Evolutionary conservation across 1,140 invertebrate species (phyloP), one percentile per base, ranked within the genome.

Genomic region (Meloidogyne chitwoodi): DNA sequence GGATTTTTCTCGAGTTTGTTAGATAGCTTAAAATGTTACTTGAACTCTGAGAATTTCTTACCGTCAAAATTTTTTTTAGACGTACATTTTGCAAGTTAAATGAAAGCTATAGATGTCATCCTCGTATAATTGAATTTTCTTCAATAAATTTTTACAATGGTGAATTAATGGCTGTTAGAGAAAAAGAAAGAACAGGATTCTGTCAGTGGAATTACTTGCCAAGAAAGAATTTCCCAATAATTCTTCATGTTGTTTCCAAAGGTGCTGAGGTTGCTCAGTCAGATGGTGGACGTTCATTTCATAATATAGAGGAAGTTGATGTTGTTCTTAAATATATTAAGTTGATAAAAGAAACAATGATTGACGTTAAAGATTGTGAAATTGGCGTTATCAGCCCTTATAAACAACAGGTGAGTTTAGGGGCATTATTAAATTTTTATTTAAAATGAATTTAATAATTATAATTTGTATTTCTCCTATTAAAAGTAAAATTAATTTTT

Each of bases 381-480:
- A 92, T 97, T 86, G 95, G 95, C 5, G 92, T 98, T 77, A 93
- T 98, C 69, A 93, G 94, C 8, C 95, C 95, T 0, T 98, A 98
- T 88, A 88, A 91, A 74, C 93, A 93, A 87, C 95, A 98, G 34
- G 77, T 78, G 56, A 31, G 22, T 67, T 26, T 67, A n/a, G n/a
- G n/a, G n/a, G 4, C 10, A 24, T 8, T 64, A 6, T 6, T 64
- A 64, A 8, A 10, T 31, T 2, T 3, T 31, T 0, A 10, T 31
- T 10, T 4, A 6, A 3, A 64, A 24, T 22, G 62, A 63, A 63
- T 63, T 31, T 31, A 31, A n/a, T n/a, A n/a, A n/a, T n/a, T n/a
- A n/a, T n/a, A n/a, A n/a, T n/a, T n/a, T n/a, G n/a, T n/a, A n/a
- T n/a, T n/a, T n/a, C n/a, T n/a, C n/a, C n/a, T n/a, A n/a, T n/a